A percentile compares a stretch with the other conserved stretches of the same genome.
These are phyloP conservation scores for Diorhabda elongata DNA, from an alignment of 1,140 invertebrate genomes.

Conservation along the genomic window DNA sequence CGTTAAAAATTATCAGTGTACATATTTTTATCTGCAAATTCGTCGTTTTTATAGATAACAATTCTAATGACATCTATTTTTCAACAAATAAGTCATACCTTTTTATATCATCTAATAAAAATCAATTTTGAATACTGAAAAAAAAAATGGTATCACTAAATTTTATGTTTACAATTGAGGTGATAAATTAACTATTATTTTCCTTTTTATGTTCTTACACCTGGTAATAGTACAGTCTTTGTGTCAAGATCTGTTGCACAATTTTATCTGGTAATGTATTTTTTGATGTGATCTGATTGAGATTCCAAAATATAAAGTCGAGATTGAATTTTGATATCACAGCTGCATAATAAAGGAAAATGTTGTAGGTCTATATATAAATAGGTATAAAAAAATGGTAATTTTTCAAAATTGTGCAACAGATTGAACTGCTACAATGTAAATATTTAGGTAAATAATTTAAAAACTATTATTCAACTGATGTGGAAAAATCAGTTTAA, in stretches of 20 bases:
- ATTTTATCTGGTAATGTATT: not conserved
- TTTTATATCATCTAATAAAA: no score
- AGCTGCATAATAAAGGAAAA: not conserved
- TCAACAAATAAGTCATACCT: no score
- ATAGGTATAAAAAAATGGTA: not conserved
- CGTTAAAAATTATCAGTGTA: no score
- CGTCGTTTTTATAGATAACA: no score
- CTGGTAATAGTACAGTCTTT: not conserved
- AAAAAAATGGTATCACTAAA: no score
- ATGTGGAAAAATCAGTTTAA: not conserved
- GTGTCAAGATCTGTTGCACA: not conserved
- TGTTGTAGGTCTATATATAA: not conserved
- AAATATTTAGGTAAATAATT: not conserved
- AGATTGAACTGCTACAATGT: slow-evolving; percentile 5
- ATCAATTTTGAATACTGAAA: no score
- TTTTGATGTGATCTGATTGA: not conserved
- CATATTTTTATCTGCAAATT: no score
- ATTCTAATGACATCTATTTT: no score
- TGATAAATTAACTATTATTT: no score
- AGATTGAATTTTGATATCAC: no score
- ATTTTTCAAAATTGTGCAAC: slow-evolving; percentile 11
- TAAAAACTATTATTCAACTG: slow-evolving; percentile 3
- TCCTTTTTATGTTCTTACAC: no score
- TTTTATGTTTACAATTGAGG: no score
- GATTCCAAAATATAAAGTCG: not conserved